Evolutionary conservation across 1,140 invertebrate species (phyloP).

Genomic region (Mercenaria mercenaria): DNA sequence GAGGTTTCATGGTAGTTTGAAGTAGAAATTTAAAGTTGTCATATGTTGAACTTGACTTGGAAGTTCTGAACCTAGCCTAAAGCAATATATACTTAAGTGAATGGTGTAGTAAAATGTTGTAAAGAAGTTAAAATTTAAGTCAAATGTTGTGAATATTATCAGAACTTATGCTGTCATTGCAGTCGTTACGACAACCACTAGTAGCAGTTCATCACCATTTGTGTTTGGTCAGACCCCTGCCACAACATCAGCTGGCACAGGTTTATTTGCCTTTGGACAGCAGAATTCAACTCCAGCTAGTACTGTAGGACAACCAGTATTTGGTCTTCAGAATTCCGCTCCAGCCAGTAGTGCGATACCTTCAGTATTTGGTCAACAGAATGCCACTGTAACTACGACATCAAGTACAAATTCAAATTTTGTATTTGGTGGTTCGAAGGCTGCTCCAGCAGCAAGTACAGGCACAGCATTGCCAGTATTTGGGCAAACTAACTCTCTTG

Average conservation of each 20-base stretch:
- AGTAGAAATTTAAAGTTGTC: no score
- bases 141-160: no score
- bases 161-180: no score
- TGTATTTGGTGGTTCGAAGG: not conserved
- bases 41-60: no score
- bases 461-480: not conserved
- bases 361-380: slow-evolving; percentile 44
- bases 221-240: not conserved
- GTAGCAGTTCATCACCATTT: slow-evolving; percentile 4
- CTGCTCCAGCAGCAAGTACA: not conserved
- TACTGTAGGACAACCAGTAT: not conserved
- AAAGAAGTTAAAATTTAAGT: no score
- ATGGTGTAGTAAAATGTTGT: no score
- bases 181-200: not conserved
- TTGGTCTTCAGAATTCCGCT: slow-evolving; percentile 24
- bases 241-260: not conserved
- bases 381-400: not conserved
- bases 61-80: no score
- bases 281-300: not conserved
- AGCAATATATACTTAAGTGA: no score
- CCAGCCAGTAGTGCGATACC: not conserved
- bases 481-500: slow-evolving; percentile 4
- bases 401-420: not conserved
- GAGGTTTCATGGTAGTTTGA: no score
- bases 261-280: slow-evolving; percentile 32